phyloP scores from a whole-genome alignment of 2,888 invertebrate genomes.

The Phalera bucephala region DNA sequence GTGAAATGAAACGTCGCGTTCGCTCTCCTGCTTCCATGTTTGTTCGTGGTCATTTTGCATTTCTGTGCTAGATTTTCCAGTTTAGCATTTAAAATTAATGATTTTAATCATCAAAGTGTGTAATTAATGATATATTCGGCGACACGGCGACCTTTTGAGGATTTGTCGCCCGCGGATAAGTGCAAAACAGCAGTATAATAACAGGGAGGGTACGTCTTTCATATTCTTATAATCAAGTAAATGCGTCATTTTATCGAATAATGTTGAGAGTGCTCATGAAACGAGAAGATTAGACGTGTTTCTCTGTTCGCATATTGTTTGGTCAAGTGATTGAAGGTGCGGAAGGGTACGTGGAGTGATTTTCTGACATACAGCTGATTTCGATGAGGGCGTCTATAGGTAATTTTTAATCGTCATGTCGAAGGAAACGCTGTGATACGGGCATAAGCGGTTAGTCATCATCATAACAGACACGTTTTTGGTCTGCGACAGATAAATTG shows the following conservation, averaged over 20 bases:
- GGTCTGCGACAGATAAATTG: constrained; percentile 50
- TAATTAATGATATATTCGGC: constrained; percentile 79
- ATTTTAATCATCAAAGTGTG: constrained; percentile 67
- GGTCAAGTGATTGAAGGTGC: constrained; percentile 24
- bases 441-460: constrained; percentile 76
- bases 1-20: constrained; percentile 62
- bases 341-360: constrained; percentile 36
- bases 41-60: constrained; percentile 81
- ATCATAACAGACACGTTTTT: constrained; percentile 62
- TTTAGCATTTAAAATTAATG: constrained; percentile 71
- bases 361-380: constrained; percentile 74
- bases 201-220: constrained; percentile 83
- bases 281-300: constrained; percentile 42
- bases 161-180: constrained; percentile 75
- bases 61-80: constrained; percentile 78
- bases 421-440: constrained; percentile 65
- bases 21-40: constrained; percentile 81
- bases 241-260: constrained; percentile 82
- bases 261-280: constrained; percentile 53
- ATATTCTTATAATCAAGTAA: constrained; percentile 76
- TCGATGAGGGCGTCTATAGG: constrained; percentile 66
- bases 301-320: constrained; percentile 19
- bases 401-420: constrained; percentile 48
- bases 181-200: constrained; percentile 72
- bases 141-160: constrained; percentile 76